Evolutionary conservation across 2,888 invertebrate species (phyloP), one percentile per base, ranked within the genome.

Genomic region (Argyresthia goedartella): DNA sequence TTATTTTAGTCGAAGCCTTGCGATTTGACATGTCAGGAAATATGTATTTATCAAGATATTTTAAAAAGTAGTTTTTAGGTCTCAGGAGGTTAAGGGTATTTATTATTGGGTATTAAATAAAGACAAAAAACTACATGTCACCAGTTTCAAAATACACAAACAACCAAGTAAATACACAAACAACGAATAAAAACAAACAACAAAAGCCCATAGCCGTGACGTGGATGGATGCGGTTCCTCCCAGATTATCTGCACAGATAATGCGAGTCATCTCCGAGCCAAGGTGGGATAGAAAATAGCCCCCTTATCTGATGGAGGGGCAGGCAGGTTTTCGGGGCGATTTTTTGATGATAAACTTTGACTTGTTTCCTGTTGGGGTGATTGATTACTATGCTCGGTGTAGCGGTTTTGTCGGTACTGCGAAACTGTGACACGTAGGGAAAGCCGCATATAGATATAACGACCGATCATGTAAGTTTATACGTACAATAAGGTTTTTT

Each of bases 171-270:
- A 25, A 9, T 39, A 39, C 3, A 39, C 9, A 39, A 39, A 39
- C n/a, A 9, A 39, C 39, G 8, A 33, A 46, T 25, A 46, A 25
- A 8, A 25, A 46, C 25, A 46, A 46, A 46, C 46, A 46, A 33
- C 25, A 48, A 13, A 34, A 48, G 13, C 47, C 25, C 36, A 46
- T 14, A 43, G 10, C 46, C 14, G 25, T 49, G 49, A 50, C 49
- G 49, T 11, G 41, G 49, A 50, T 50, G 42, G 49, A 50, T 50
- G 49, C n/a, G 49, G 49, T 13, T 36, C 14, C 13, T 16, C 13
- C 16, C 16, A 42, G 49, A 50, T 50, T 39, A 50, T 50, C 49
- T 13, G 49, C 16, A 9, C 41, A 41, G 49, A 50, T 50, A 50
- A 41, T 16, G 8, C 11, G 25, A 15, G 41, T 42, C 49, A 42